Evolutionary conservation across 2,888 invertebrate species (phyloP), one percentile per base, ranked within the genome.

Genomic region (Cephus pulcher): DNA sequence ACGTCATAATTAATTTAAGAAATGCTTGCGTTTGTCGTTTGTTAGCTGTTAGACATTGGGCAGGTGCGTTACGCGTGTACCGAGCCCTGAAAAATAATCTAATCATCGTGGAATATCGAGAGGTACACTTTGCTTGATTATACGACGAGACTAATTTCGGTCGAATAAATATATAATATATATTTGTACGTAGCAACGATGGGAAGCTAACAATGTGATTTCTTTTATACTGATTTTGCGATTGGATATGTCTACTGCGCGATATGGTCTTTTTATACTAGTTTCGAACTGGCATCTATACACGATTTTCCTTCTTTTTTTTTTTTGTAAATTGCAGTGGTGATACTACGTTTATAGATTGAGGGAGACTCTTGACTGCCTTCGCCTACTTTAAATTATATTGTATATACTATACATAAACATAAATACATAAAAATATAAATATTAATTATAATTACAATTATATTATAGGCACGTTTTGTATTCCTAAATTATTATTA

Each of bases 391-490:
- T 76, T 76, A 76, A 40, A 76, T 78, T 76, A 73, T 56, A 56
- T 70, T 78, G 76, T 33, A 76, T 76, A 68, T 77, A 75, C 34
- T 76, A 74, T 75, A 73, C 75, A 75, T 71, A 56, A 32, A n/a
- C 11, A n/a, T 69, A 33, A 32, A 34, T 75, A 75, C 15, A 71
- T 37, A 75, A 37, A 75, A n/a, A 40, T 76, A 76, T 30, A 73
- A 70, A 73, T 35, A 69, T 75, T 35, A 35, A 33, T 33, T 73
- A 76, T 78, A 70, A 75, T 78, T 76, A 73, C 56, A 34, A 74
- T 34, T 76, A 73, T 79, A 76, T 74, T 32, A 74, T 76, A 79
- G 56, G 75, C 79, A 76, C 75, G 76, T 79, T 79, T 74, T 74
- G 74, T 74, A 74, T 37, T 74, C 74, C 74, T 74, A 74, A 74